Conservation (phyloP, 2,797 vertebrate species). For the Pantherophis vulpinus region DNA sequence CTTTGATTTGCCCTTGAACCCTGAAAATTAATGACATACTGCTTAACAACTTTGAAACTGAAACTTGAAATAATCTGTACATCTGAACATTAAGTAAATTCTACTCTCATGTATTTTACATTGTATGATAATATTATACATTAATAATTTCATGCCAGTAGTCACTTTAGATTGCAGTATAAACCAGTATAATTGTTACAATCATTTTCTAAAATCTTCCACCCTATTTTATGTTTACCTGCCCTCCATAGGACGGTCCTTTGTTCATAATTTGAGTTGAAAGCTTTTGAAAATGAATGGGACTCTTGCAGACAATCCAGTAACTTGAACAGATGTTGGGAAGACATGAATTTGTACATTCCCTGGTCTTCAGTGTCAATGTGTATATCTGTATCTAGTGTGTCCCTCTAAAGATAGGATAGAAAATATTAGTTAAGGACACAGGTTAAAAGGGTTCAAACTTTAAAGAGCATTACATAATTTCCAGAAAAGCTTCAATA, state of each 20-base stretch:
- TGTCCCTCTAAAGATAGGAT: slow-evolving; percentile 77
- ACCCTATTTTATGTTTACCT: slow-evolving; percentile 70
- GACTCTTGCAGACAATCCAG: slow-evolving; percentile 95
- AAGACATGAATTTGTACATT: slow-evolving; percentile 91
- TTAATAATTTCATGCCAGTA: not conserved
- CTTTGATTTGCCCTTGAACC: slow-evolving; percentile 99
- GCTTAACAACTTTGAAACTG: not conserved
- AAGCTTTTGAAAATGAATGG: slow-evolving; percentile 93
- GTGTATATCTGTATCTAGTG: slow-evolving; percentile 79
- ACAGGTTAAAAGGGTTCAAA: not conserved
- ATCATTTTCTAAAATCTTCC: not conserved
- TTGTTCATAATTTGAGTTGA: slow-evolving; percentile 98
- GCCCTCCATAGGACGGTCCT: slow-evolving; percentile 95
- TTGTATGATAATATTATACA: not conserved
- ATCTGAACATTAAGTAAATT: not conserved
- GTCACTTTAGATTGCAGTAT: not conserved
- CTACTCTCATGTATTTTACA: not conserved
- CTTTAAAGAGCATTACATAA: not conserved
- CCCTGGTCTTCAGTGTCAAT: slow-evolving; percentile 81
- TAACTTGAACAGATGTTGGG: slow-evolving; percentile 92
- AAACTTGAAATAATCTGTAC: not conserved
- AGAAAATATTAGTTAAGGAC: not conserved
- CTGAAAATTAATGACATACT: slow-evolving; percentile 66
- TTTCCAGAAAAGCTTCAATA: not conserved
- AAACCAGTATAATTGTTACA: not conserved